Conservation (phyloP, 2,797 vertebrate species). For the Takifugu rubripes region DNA sequence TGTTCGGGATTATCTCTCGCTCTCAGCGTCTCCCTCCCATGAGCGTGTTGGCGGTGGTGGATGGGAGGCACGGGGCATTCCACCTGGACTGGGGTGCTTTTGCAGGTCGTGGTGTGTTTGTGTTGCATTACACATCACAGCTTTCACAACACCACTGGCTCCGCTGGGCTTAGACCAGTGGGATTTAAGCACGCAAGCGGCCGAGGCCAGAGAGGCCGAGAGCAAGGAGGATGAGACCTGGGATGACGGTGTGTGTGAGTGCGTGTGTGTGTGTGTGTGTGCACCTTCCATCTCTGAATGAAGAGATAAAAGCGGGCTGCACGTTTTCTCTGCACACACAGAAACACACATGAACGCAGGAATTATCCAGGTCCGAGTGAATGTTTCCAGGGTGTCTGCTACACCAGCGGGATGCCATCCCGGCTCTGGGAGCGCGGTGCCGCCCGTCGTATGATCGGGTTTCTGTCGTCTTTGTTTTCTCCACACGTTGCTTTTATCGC, state of each 20-base stretch:
- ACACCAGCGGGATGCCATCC: constrained; percentile 35
- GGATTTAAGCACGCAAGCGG: constrained; percentile 55
- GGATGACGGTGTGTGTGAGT: constrained; percentile 11
- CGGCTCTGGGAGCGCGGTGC: constrained; percentile 22
- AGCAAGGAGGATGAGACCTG: constrained; percentile 38
- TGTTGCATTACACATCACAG: constrained; percentile 67
- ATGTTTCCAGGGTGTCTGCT: constrained; percentile 62
- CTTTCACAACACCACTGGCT: constrained; percentile 68
- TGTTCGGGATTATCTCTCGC: constrained; percentile 43
- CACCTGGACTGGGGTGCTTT: constrained; percentile 63
- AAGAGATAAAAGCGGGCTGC: constrained; percentile 31
- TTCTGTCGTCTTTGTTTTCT: constrained; percentile 16
- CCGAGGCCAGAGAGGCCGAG: constrained; percentile 29
- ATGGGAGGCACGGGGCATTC: constrained; percentile 54
- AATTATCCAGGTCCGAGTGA: constrained; percentile 63
- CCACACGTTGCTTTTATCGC: constrained; percentile 17
- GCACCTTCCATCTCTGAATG: constrained; percentile 55
- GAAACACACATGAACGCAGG: constrained; percentile 30
- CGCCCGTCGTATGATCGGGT: constrained; percentile 1
- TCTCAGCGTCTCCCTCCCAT: constrained; percentile 31
- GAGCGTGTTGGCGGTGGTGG: constrained; percentile 30
- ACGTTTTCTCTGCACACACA: constrained; percentile 37
- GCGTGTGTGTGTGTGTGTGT: constrained; percentile 26
- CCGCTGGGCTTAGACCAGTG: constrained; percentile 67
- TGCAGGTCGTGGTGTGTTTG: constrained; percentile 60